Evolutionary conservation across 1,140 invertebrate genomes (phyloP).

Genomic region (Pollicipes pollicipes): DNA sequence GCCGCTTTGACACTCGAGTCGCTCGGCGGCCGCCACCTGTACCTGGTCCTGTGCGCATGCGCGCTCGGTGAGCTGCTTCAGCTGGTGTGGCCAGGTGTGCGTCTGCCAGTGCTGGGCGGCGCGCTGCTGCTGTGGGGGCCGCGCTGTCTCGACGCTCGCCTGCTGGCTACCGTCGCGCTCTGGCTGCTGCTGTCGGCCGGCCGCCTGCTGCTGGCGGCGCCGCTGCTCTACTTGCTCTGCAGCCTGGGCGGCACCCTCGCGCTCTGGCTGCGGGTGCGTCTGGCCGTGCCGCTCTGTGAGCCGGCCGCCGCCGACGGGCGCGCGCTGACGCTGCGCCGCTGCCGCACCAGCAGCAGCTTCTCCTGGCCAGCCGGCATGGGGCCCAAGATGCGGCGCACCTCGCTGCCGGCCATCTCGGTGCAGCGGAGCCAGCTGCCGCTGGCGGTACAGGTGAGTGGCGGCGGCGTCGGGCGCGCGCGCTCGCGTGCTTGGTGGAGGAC

Average conservation of each 20-base stretch:
- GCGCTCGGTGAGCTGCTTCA: not conserved
- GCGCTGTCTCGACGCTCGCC: not conserved
- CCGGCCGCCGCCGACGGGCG: not conserved
- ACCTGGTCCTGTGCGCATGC: not conserved
- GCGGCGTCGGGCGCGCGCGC: no score
- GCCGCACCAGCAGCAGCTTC: not conserved
- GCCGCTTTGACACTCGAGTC: not conserved
- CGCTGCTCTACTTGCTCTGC: not conserved
- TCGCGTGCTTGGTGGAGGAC: no score
- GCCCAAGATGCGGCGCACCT: conserved; percentile 25
- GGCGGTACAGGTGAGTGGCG: not conserved
- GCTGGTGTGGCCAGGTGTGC: conserved; percentile 1
- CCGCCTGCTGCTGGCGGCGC: not conserved
- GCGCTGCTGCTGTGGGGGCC: not conserved
- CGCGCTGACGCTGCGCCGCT: not conserved
- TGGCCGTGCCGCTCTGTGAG: not conserved
- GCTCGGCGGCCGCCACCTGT: not conserved
- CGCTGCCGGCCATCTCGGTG: conserved; percentile 25
- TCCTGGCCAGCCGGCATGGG: conserved; percentile 8
- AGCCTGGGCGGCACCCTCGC: not conserved
- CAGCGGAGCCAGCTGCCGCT: conserved; percentile 23
- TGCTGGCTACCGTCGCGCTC: not conserved
- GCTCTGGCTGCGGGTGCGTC: not conserved
- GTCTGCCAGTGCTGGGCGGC: not conserved
- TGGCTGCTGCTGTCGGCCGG: not conserved